Percentiles rank a stretch among this genome's conserved stretches.
Evolutionary conservation across 1,140 invertebrate genomes (phyloP).

Genomic region (Hylaeus volcanicus): DNA sequence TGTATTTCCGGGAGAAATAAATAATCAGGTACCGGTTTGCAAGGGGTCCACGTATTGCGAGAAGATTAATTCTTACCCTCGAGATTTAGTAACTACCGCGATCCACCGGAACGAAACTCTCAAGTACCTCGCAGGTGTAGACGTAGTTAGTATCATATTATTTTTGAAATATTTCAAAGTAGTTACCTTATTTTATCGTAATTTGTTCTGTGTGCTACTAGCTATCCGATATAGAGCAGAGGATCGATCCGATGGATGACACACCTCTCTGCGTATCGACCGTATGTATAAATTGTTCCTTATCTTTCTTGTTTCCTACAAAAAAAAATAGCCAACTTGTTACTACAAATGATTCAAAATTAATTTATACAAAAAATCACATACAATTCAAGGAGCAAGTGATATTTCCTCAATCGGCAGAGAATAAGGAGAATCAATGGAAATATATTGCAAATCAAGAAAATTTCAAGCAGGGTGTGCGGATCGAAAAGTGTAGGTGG

Average conservation of each 20-base stretch:
- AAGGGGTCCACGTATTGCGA: constrained; percentile 43
- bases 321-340: neutral
- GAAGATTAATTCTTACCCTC: constrained; percentile 28
- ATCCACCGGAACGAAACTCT: constrained; percentile 40
- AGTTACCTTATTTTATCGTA: neutral
- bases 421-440: constrained; percentile 80
- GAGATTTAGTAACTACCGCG: constrained; percentile 33
- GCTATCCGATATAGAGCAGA: constrained; percentile 37
- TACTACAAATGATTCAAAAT: neutral
- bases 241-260: constrained; percentile 16
- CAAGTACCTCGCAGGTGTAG: constrained; percentile 37
- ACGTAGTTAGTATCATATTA: constrained; percentile 36
- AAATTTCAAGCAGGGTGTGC: constrained; percentile 82
- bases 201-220: neutral
- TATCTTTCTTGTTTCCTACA: neutral
- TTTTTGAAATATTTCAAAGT: neutral
- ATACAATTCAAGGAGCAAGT: constrained; percentile 71
- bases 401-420: constrained; percentile 78
- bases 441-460: constrained; percentile 82
- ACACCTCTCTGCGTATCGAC: constrained; percentile 20
- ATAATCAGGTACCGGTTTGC: neutral
- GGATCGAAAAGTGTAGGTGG: constrained; percentile 82
- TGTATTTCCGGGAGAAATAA: constrained; percentile 37
- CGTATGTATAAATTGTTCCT: constrained; percentile 11
- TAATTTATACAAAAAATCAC: neutral